Evolutionary conservation across 2,113 vertebrate species (phyloP).

Genomic region (Chloropsis cyanopogon): DNA sequence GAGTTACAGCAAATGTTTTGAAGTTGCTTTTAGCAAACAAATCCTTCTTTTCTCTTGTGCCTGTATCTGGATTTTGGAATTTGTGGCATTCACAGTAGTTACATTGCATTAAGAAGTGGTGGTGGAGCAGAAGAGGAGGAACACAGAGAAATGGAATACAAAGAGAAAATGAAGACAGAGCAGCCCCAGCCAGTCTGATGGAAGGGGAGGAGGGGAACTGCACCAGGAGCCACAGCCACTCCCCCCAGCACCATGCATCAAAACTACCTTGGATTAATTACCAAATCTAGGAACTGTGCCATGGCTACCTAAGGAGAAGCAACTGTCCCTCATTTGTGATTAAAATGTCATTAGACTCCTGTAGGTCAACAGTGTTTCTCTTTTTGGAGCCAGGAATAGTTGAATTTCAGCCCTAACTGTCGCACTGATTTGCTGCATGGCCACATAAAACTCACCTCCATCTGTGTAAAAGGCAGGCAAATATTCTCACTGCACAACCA

Average conservation of each 20-base stretch:
- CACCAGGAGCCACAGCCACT: not conserved
- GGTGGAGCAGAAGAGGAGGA: not conserved
- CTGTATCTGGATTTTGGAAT: not conserved
- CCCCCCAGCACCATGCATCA: not conserved
- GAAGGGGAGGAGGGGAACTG: not conserved
- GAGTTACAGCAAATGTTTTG: not conserved
- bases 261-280: not conserved
- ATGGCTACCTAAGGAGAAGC: conserved; percentile 16
- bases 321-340: conserved; percentile 9
- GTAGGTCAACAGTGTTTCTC: not conserved
- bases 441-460: not conserved
- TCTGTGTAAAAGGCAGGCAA: not conserved
- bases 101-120: not conserved
- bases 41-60: not conserved
- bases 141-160: not conserved
- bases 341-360: conserved; percentile 39
- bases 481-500: not conserved
- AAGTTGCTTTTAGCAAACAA: not conserved
- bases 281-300: conserved; percentile 14
- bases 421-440: not conserved
- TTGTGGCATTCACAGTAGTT: not conserved
- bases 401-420: not conserved
- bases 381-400: not conserved
- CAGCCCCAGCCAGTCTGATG: not conserved
- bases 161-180: not conserved